phyloP scores from a whole-genome alignment of 2,888 invertebrate species.

The Danaus chrysippus region DNA sequence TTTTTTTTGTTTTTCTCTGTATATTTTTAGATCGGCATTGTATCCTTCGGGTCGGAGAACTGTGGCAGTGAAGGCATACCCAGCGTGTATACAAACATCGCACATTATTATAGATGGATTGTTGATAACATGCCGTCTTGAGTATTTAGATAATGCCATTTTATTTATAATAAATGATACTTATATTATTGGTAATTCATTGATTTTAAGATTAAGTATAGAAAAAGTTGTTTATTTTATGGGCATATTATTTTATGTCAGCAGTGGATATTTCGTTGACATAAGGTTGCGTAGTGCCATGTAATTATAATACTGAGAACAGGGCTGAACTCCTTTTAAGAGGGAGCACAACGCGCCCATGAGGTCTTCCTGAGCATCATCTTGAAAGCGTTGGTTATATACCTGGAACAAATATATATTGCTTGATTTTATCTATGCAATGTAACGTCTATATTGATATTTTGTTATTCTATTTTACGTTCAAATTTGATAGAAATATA shows the following conservation, averaged over 20 bases:
- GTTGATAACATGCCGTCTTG: slow-evolving; percentile 81
- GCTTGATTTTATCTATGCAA: too few relatives aligned
- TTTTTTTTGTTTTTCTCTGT: background rate
- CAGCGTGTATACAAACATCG: slow-evolving; percentile 87
- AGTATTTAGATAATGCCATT: slow-evolving; percentile 22
- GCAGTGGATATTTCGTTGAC: background rate
- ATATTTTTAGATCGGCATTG: slow-evolving; percentile 83
- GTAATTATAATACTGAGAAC: slow-evolving; percentile 47
- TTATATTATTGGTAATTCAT: background rate
- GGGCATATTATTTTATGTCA: background rate
- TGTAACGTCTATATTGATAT: too few relatives aligned
- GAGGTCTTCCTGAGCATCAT: slow-evolving; percentile 46
- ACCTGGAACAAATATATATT: slow-evolving; percentile 41
- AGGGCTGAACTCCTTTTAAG: slow-evolving; percentile 41
- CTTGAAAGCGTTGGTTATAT: slow-evolving; percentile 55
- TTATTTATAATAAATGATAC: slow-evolving; percentile 27
- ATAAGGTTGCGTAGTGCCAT: slow-evolving; percentile 40
- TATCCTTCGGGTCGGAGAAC: slow-evolving; percentile 89
- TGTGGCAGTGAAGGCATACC: slow-evolving; percentile 86
- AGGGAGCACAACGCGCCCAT: slow-evolving; percentile 49
- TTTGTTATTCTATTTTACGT: too few relatives aligned
- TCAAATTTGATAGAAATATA: too few relatives aligned
- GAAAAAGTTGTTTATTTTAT: too few relatives aligned
- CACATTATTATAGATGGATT: slow-evolving; percentile 87
- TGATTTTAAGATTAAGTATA: too few relatives aligned